These are phyloP conservation scores for Drosophila azteca DNA, from an alignment of 1,140 invertebrate genomes.

Conservation along the genomic window DNA sequence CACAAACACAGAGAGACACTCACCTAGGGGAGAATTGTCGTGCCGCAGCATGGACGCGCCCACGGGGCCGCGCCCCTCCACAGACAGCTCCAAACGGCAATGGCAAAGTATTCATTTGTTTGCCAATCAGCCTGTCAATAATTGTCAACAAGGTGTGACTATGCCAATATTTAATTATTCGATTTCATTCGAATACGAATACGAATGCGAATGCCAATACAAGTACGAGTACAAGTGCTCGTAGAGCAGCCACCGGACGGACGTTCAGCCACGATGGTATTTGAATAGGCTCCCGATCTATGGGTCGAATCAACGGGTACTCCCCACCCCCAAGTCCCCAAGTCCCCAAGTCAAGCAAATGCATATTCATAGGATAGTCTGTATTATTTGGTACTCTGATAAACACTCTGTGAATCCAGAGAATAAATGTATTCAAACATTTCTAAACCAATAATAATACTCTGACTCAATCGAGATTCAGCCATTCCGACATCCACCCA, in stretches of 20 bases:
- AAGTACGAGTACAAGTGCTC: slow-evolving; percentile 1
- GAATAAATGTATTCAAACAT: too few species aligned
- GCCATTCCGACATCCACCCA: too few species aligned
- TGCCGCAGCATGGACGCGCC: slow-evolving; percentile 29
- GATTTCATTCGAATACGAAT: slow-evolving; percentile 68
- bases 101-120: slow-evolving; percentile 77
- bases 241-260: slow-evolving; percentile 29
- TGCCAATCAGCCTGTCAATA: slow-evolving; percentile 82
- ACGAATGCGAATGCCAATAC: slow-evolving; percentile 43
- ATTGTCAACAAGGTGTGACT: slow-evolving; percentile 82
- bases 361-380: too few species aligned
- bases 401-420: too few species aligned
- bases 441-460: too few species aligned
- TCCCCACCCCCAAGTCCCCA: too few species aligned
- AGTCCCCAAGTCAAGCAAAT: too few species aligned
- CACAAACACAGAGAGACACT: slow-evolving; percentile 5
- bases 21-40: slow-evolving; percentile 51
- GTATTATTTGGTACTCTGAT: too few species aligned
- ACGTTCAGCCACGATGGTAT: slow-evolving; percentile 1
- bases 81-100: slow-evolving; percentile 48
- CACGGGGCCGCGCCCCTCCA: slow-evolving; percentile 49
- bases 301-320: too few species aligned
- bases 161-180: slow-evolving; percentile 82
- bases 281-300: too few species aligned
- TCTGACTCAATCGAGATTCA: too few species aligned